Conservation (phyloP, 2,797 vertebrate genomes). For the Mus caroli region DNA sequence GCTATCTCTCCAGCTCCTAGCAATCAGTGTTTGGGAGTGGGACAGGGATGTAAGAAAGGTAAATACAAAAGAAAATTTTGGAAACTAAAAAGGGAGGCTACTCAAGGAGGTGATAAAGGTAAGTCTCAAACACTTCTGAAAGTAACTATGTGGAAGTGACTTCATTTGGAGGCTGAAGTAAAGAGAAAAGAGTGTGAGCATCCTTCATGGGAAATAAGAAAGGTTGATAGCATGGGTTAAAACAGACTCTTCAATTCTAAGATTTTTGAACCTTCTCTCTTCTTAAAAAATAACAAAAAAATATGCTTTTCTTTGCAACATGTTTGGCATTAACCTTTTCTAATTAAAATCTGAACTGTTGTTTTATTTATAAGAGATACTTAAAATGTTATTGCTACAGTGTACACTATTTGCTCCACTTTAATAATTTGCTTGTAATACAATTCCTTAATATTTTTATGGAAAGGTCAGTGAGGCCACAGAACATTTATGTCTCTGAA, state of each 20-base stretch:
- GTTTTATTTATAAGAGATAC: slow-evolving; percentile 19
- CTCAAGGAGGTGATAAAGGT: not conserved
- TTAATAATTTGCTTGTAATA: slow-evolving; percentile 48
- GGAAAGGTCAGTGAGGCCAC: not conserved
- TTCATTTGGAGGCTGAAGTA: not conserved
- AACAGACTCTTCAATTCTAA: not conserved
- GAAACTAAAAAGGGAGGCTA: not conserved
- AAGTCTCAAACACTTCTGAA: not conserved
- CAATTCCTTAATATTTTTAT: slow-evolving; percentile 49
- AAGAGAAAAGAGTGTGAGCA: not conserved
- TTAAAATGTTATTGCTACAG: slow-evolving; percentile 39
- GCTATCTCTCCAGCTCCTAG: not conserved
- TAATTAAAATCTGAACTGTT: slow-evolving; percentile 66
- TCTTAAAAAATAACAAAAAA: not conserved
- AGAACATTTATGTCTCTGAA: slow-evolving; percentile 29
- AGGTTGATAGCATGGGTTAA: not conserved
- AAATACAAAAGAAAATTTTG: not conserved
- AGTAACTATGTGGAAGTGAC: not conserved
- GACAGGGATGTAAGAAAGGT: not conserved
- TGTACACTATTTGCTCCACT: not conserved
- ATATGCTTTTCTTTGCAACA: not conserved
- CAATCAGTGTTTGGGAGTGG: not conserved
- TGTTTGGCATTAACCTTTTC: slow-evolving; percentile 53
- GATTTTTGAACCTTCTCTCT: not conserved
- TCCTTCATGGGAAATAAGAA: not conserved